phyloP scores from a whole-genome alignment of 2,113 vertebrate genomes.

The Anthoscopus minutus region DNA sequence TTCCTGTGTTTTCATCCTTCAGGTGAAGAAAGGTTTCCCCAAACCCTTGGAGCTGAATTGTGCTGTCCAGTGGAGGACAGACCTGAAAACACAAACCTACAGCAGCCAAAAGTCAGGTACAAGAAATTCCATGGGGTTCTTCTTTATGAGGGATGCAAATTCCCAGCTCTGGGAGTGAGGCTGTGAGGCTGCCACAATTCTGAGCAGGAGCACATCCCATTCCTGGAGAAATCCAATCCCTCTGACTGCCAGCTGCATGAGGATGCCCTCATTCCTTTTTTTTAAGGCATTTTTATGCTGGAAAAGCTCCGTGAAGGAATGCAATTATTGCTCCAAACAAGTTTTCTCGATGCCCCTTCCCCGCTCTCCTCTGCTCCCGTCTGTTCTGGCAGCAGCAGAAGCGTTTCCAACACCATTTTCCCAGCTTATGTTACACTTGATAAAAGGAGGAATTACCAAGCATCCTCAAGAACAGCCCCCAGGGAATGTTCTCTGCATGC shows the following conservation, averaged over 20 bases:
- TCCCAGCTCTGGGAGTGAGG: background rate
- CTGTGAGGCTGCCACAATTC: background rate
- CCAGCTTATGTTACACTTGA: background rate
- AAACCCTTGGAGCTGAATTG: background rate
- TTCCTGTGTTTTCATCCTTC: background rate
- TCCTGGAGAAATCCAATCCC: background rate
- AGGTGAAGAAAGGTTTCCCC: background rate
- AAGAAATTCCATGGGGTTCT: background rate
- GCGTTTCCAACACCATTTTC: background rate
- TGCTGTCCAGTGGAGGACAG: background rate
- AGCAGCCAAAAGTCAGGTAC: background rate
- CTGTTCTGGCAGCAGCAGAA: background rate
- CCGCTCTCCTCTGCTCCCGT: background rate
- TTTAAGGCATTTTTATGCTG: background rate
- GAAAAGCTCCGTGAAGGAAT: background rate
- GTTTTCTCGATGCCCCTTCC: background rate
- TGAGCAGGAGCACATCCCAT: background rate
- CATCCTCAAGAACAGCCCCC: background rate
- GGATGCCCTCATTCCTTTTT: background rate
- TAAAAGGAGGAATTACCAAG: background rate
- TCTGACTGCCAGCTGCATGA: background rate
- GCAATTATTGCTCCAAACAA: background rate
- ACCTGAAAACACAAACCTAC: background rate
- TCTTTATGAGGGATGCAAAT: background rate
- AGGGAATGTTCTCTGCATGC: background rate